Percentiles rank a stretch among this genome's conserved stretches.
Evolutionary conservation across 2,797 vertebrate species (phyloP).

Genomic region (Labeo calbasu): DNA sequence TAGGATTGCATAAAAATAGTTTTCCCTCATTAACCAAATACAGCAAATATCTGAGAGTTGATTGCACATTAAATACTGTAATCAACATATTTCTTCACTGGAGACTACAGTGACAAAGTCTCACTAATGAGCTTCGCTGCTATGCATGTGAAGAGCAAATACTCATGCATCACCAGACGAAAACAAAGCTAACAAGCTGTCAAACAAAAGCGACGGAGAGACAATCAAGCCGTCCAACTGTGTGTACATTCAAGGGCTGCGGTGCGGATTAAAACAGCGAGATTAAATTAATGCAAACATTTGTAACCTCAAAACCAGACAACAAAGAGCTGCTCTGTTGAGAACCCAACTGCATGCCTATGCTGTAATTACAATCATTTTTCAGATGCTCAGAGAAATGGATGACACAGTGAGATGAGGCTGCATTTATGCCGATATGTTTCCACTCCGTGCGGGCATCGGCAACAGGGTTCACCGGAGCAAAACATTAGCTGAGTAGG

Average conservation of each 20-base stretch:
- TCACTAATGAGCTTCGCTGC: conserved; percentile 44
- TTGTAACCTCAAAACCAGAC: conserved; percentile 34
- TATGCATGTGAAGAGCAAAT: conserved; percentile 56
- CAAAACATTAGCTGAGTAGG: conserved; percentile 56
- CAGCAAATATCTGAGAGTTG: conserved; percentile 22
- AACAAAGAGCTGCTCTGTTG: conserved; percentile 23
- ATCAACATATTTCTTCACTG: conserved; percentile 32
- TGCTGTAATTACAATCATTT: conserved; percentile 52
- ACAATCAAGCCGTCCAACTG: conserved; percentile 45
- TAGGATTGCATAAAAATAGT: not conserved
- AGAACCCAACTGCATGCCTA: conserved; percentile 7
- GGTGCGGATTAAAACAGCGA: conserved; percentile 35
- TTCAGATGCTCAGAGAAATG: conserved; percentile 14
- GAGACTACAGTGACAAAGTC: conserved; percentile 29
- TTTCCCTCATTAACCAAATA: not conserved
- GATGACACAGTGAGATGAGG: conserved; percentile 5
- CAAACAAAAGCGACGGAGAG: conserved; percentile 50
- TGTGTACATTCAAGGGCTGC: conserved; percentile 33
- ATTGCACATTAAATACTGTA: conserved; percentile 30
- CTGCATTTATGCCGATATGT: conserved; percentile 50
- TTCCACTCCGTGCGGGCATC: conserved; percentile 37
- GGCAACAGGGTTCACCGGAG: conserved; percentile 52
- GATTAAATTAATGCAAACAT: conserved; percentile 50
- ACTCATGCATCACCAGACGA: conserved; percentile 46
- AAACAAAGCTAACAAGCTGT: conserved; percentile 50